A percentile compares a stretch with the other conserved stretches of the same genome.
phyloP scores from a whole-genome alignment of 2,113 vertebrate genomes.

The Carlito syrichta region DNA sequence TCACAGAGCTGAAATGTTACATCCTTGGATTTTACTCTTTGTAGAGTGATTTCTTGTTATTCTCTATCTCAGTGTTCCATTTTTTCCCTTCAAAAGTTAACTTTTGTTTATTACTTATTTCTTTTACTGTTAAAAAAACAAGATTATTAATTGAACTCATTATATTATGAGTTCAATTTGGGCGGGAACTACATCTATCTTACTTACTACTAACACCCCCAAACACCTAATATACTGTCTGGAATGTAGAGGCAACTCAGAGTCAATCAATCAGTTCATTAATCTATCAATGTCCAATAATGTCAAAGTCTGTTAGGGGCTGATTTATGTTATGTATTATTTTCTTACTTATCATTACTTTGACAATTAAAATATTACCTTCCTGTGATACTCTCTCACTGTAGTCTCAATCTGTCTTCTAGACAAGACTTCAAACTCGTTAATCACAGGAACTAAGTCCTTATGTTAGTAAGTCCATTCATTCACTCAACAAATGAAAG shows the following conservation, averaged over 20 bases:
- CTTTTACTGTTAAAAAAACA: neutral
- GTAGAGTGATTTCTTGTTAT: neutral
- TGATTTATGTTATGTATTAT: neutral
- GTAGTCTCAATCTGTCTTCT: neutral
- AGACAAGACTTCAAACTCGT: neutral
- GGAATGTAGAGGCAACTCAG: neutral
- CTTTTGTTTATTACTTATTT: neutral
- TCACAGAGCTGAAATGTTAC: neutral
- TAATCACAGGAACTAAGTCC: neutral
- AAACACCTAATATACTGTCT: neutral
- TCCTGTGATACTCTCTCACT: neutral
- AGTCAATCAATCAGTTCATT: neutral
- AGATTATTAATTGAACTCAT: neutral
- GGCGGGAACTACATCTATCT: neutral
- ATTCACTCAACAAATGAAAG: neutral
- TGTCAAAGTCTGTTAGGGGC: neutral
- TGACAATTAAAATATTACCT: neutral
- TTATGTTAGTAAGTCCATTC: neutral
- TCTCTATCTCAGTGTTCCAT: neutral
- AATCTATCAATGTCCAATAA: neutral
- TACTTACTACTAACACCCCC: neutral
- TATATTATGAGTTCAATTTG: neutral
- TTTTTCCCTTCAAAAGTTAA: neutral
- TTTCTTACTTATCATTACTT: neutral
- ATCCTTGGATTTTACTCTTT: neutral